A percentile compares a stretch with the other conserved stretches of the same genome.
phyloP scores from a whole-genome alignment of 2,113 vertebrate species.

The Actinemys pallida region DNA sequence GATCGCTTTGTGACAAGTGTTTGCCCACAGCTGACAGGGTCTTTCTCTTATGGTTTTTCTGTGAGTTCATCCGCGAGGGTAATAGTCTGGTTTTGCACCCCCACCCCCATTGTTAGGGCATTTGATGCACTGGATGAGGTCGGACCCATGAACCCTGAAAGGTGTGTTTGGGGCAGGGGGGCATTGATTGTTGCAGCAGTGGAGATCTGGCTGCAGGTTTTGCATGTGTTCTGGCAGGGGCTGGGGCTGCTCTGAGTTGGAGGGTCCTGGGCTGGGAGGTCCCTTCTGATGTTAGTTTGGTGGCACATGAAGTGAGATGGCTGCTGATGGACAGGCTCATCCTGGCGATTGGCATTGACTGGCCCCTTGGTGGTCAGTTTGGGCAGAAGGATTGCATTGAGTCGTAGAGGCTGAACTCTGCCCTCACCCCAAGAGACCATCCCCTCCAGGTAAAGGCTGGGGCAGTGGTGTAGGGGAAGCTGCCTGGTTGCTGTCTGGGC shows the following conservation, averaged over 20 bases:
- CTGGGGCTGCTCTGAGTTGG: background rate
- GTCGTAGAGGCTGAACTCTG: background rate
- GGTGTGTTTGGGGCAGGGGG: background rate
- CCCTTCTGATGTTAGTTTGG: background rate
- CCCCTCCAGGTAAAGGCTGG: background rate
- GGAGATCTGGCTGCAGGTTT: background rate
- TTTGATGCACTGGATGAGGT: too few relatives aligned
- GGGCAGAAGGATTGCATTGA: background rate
- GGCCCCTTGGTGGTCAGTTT: background rate
- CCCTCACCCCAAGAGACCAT: background rate
- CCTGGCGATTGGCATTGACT: background rate
- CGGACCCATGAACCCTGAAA: too few relatives aligned
- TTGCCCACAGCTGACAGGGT: too few relatives aligned
- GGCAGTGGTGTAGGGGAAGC: background rate
- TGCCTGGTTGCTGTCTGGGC: background rate
- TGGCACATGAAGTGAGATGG: background rate
- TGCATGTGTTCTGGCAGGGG: background rate
- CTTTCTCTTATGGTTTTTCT: too few relatives aligned
- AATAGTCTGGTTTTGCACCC: too few relatives aligned
- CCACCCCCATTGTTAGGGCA: too few relatives aligned
- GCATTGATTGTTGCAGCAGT: background rate
- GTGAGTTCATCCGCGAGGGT: too few relatives aligned
- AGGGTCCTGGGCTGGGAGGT: background rate
- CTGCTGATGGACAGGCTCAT: background rate
- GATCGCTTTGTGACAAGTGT: too few relatives aligned